These are phyloP conservation scores for Dasypogon diadema DNA, from an alignment of 2,888 invertebrate genomes.

Conservation along the genomic window DNA sequence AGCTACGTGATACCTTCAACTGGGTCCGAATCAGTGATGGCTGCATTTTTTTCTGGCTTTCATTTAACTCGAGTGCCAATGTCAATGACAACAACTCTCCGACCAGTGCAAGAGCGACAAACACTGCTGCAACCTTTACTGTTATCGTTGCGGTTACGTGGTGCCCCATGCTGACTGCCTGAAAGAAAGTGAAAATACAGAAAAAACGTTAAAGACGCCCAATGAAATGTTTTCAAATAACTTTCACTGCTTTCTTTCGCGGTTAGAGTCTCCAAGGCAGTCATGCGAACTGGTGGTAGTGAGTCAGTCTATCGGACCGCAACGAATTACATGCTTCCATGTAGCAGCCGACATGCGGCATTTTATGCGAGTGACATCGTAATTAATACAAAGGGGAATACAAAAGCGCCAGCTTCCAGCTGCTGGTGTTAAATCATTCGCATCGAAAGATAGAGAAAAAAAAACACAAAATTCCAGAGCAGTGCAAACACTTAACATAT, in stretches of 20 bases:
- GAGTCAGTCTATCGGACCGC: constrained; percentile 14
- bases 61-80: constrained; percentile 35
- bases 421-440: too few species aligned
- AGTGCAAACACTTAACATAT: too few species aligned
- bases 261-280: constrained; percentile 2
- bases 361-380: background rate
- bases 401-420: constrained; percentile 11
- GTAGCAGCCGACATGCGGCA: constrained; percentile 5
- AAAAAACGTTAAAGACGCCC: background rate
- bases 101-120: background rate
- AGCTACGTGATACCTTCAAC: constrained; percentile 80
- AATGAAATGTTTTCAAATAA: constrained; percentile 18
- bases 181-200: constrained; percentile 50
- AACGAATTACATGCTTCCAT: constrained; percentile 21
- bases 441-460: too few species aligned
- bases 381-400: too few species aligned
- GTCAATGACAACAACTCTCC: constrained; percentile 27
- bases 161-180: constrained; percentile 29
- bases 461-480: too few species aligned
- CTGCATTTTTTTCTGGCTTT: constrained; percentile 50
- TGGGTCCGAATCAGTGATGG: constrained; percentile 79
- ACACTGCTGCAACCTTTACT: background rate
- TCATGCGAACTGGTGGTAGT: background rate
- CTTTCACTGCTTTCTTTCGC: constrained; percentile 49
- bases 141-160: constrained; percentile 34